Evolutionary conservation across 2,797 vertebrate genomes (phyloP).

Genomic region (Acrossocheilus wenchowensis): DNA sequence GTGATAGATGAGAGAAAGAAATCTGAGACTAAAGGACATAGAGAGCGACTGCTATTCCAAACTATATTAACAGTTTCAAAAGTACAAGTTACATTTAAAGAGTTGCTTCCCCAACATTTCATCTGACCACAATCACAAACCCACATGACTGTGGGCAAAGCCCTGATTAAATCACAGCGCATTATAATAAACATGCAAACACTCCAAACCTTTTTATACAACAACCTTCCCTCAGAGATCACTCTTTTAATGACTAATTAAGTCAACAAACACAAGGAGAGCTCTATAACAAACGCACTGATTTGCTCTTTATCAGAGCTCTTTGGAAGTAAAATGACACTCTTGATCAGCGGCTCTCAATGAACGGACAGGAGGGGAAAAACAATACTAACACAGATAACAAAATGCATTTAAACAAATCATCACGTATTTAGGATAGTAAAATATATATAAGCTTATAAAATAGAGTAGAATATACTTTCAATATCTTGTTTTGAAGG

Average conservation of each 20-base stretch:
- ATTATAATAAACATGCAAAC: constrained; percentile 10
- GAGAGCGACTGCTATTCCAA: not conserved
- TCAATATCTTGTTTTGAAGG: not conserved
- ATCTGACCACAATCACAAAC: not conserved
- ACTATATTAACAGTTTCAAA: not conserved
- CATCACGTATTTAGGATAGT: not conserved
- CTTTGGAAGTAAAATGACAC: not conserved
- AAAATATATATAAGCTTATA: not conserved
- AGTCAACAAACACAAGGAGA: constrained; percentile 9
- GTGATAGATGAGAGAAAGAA: constrained; percentile 30
- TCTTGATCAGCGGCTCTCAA: not conserved
- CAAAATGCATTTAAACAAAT: not conserved
- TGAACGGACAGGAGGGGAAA: not conserved
- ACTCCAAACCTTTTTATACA: constrained; percentile 20
- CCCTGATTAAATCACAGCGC: not conserved
- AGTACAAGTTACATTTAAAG: not conserved
- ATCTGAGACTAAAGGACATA: constrained; percentile 9
- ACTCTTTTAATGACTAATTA: constrained; percentile 7
- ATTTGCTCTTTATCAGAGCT: not conserved
- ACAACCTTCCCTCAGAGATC: constrained; percentile 11
- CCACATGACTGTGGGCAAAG: not conserved
- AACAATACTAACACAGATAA: not conserved
- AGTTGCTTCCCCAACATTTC: not conserved
- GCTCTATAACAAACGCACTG: not conserved
- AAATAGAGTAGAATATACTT: not conserved